A percentile compares a stretch with the other conserved stretches of the same genome.
Evolutionary conservation across 2,113 vertebrate species (phyloP).

Genomic region (Corythornis vintsioides): DNA sequence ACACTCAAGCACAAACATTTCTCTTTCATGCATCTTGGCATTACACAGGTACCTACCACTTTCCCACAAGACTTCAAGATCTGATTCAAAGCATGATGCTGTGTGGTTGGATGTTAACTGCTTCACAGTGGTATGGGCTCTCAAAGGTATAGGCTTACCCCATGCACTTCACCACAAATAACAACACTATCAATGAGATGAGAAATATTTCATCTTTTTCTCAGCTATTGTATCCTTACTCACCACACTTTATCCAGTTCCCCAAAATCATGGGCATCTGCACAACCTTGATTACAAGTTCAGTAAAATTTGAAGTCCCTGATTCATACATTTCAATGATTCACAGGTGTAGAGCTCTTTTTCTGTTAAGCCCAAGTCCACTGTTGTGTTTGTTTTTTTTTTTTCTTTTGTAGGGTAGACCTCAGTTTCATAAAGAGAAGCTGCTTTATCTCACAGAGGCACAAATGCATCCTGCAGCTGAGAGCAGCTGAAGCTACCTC

Average conservation of each 20-base stretch:
- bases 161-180: background rate
- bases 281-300: background rate
- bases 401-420: background rate
- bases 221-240: background rate
- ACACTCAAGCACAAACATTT: background rate
- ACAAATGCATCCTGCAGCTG: background rate
- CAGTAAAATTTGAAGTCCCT: background rate
- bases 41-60: background rate
- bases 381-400: no score
- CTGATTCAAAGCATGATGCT: background rate
- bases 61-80: background rate
- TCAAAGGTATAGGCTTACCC: background rate
- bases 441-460: background rate
- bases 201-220: background rate
- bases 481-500: background rate
- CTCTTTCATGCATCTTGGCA: background rate
- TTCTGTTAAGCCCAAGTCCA: background rate
- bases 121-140: background rate
- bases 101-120: background rate
- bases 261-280: background rate
- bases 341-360: background rate
- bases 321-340: background rate
- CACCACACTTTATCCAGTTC: background rate
- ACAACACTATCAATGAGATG: background rate
- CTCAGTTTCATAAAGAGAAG: background rate